These are phyloP conservation scores for Microtus oregoni DNA, from an alignment of 2,113 vertebrate species.

Conservation along the genomic window DNA sequence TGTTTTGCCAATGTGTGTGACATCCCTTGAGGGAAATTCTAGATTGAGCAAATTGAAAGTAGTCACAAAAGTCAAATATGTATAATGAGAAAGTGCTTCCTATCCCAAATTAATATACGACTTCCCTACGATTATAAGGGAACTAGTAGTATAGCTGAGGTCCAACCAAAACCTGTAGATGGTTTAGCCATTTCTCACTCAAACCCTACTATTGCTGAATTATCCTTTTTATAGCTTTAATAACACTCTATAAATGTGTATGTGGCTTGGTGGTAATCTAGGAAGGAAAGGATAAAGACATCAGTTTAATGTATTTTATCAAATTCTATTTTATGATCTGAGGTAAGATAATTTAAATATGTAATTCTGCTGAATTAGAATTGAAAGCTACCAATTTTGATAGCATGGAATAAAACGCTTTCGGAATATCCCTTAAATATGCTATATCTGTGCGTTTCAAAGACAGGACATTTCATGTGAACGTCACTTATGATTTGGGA, in stretches of 20 bases:
- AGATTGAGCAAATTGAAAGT: background rate
- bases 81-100: background rate
- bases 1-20: background rate
- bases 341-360: slow-evolving; percentile 42
- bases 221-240: background rate
- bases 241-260: background rate
- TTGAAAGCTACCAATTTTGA: background rate
- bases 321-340: background rate
- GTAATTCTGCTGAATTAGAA: background rate
- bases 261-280: background rate
- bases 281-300: background rate
- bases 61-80: background rate
- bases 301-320: slow-evolving; percentile 51
- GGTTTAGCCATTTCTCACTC: background rate
- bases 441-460: background rate
- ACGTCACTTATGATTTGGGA: slow-evolving; percentile 27
- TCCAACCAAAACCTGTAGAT: background rate
- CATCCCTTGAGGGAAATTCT: background rate
- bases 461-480: background rate
- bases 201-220: slow-evolving; percentile 2
- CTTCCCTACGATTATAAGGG: background rate
- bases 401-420: background rate
- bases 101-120: background rate
- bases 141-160: background rate
- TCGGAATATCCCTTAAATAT: background rate